phyloP scores from a whole-genome alignment of 2,888 invertebrate genomes.

The Venustoraphidia nigricollis region DNA sequence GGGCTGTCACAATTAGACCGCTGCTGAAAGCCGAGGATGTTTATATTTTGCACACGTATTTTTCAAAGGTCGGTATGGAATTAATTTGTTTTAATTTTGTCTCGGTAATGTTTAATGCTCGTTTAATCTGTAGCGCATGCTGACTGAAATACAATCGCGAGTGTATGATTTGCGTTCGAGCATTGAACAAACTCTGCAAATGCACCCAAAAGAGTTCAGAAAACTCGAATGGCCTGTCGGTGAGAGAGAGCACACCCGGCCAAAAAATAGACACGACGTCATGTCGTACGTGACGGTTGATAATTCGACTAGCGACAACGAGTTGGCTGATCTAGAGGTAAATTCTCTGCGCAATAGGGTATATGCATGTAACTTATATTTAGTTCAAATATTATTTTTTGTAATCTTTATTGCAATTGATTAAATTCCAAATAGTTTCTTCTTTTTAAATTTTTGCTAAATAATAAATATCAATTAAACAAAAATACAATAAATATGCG shows the following conservation, averaged over 20 bases:
- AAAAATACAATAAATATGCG: too few species aligned
- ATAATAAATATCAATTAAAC: too few species aligned
- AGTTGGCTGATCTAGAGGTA: too few species aligned
- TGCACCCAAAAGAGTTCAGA: conserved; percentile 5
- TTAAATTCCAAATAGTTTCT: too few species aligned
- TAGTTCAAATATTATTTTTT: too few species aligned
- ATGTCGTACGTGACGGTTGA: too few species aligned
- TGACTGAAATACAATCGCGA: conserved; percentile 17
- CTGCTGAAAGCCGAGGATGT: conserved; percentile 42
- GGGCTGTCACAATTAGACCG: conserved; percentile 49
- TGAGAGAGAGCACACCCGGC: conserved; percentile 45
- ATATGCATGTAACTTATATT: too few species aligned
- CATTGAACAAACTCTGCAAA: conserved; percentile 16
- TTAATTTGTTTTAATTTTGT: background rate
- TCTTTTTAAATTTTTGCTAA: too few species aligned
- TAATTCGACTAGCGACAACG: too few species aligned
- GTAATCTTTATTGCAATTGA: too few species aligned
- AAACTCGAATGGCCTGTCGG: conserved; percentile 56
- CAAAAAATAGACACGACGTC: conserved; percentile 57
- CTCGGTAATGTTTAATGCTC: background rate
- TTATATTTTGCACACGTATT: conserved; percentile 57
- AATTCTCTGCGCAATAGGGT: too few species aligned
- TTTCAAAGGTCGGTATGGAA: conserved; percentile 39
- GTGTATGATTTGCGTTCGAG: conserved; percentile 17
- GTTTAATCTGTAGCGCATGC: conserved; percentile 17